Conservation (phyloP, 2,888 invertebrate genomes). For the Heteromyza rotundicornis region DNA sequence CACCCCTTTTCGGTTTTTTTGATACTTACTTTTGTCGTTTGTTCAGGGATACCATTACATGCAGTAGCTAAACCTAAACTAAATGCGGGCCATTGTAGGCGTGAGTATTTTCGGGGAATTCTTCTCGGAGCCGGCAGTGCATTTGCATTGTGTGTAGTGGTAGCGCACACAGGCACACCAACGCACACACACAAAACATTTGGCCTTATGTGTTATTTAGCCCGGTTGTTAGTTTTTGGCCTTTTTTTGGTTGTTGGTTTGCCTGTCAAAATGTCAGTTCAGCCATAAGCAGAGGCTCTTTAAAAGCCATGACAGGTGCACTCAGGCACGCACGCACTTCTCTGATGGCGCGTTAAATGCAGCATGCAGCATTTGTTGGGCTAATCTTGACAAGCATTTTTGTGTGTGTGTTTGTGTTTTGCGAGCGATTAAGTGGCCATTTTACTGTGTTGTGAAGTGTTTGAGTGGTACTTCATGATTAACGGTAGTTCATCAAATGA, state of each 20-base stretch:
- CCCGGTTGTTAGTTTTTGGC: too few relatives aligned
- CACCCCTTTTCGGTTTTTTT: too few relatives aligned
- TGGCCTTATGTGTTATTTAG: not conserved
- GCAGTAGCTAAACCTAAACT: not conserved
- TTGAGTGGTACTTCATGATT: too few relatives aligned
- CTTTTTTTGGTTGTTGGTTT: conserved; percentile 23
- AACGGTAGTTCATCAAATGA: too few relatives aligned
- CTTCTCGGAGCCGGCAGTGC: not conserved
- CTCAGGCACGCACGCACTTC: conserved; percentile 36
- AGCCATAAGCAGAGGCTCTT: conserved; percentile 33
- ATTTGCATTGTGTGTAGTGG: conserved; percentile 21
- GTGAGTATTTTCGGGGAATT: too few relatives aligned
- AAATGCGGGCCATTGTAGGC: not conserved
- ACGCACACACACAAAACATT: not conserved
- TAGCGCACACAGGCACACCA: not conserved
- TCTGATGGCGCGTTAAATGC: not conserved
- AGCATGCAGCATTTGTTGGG: not conserved
- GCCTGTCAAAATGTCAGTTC: conserved; percentile 51
- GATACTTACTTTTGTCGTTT: not conserved
- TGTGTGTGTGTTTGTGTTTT: not conserved
- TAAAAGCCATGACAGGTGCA: conserved; percentile 44
- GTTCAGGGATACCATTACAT: conserved; percentile 22
- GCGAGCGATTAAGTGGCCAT: too few relatives aligned
- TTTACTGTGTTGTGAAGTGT: conserved; percentile 17
- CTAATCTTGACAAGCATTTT: not conserved